Percentiles rank a stretch among this genome's conserved stretches.
These are phyloP conservation scores for Rhodinocichla rosea DNA, from an alignment of 2,113 vertebrate genomes.

Conservation along the genomic window DNA sequence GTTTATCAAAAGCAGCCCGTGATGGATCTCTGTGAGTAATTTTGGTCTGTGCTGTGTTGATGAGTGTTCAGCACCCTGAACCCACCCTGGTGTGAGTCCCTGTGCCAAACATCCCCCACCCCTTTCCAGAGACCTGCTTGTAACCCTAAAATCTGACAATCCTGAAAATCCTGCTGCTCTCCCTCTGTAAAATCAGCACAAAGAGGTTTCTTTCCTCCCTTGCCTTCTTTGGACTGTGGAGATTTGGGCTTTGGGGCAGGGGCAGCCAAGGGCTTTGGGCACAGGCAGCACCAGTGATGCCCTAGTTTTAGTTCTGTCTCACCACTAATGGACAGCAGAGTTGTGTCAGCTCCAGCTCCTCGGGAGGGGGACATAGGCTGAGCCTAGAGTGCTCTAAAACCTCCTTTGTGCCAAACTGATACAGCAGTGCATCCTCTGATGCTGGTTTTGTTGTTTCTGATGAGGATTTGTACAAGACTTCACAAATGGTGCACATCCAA, in stretches of 20 bases:
- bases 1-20: neutral
- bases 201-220: neutral
- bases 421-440: neutral
- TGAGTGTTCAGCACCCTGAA: neutral
- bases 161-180: too few relatives aligned
- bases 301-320: neutral
- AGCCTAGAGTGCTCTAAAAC: neutral
- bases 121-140: neutral
- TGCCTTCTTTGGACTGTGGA: fast-evolving
- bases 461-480: neutral
- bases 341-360: neutral
- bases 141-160: neutral
- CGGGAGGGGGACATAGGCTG: fast-evolving
- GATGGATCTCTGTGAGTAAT: neutral
- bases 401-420: neutral
- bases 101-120: neutral
- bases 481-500: fast-evolving
- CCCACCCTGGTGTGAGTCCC: neutral
- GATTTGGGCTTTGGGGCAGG: neutral
- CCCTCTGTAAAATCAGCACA: neutral
- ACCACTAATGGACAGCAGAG: neutral
- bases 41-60: neutral
- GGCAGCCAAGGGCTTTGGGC: neutral
- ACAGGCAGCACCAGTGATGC: neutral
- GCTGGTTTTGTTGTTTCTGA: neutral